Evolutionary conservation across 1,140 invertebrate genomes (phyloP).

Genomic region (Arion vulgaris): DNA sequence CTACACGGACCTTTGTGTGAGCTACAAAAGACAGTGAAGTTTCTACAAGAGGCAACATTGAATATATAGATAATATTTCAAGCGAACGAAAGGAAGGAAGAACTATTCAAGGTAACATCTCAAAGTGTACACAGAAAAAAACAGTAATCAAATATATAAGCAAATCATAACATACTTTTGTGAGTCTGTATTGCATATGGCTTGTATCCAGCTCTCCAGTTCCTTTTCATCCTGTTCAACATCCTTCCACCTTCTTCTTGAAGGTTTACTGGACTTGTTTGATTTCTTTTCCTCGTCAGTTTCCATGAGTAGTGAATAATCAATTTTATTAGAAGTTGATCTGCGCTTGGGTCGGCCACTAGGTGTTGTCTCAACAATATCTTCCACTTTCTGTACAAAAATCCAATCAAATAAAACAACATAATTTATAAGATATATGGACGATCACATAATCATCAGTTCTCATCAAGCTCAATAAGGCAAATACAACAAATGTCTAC

Average conservation of each 20-base stretch:
- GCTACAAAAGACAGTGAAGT: no score
- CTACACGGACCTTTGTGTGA: no score
- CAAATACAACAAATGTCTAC: no score
- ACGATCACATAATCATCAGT: no score
- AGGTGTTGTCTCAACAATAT: conserved; percentile 48
- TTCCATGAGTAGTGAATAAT: conserved; percentile 59
- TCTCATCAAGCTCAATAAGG: no score
- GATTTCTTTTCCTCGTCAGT: conserved; percentile 28
- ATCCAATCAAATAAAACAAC: conserved; percentile 8
- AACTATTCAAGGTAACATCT: no score
- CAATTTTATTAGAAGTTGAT: conserved; percentile 45
- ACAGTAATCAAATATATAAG: not conserved
- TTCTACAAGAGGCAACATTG: no score
- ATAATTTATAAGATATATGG: no score
- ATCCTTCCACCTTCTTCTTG: conserved; percentile 20
- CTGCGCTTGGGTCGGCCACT: conserved; percentile 57
- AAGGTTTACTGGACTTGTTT: not conserved
- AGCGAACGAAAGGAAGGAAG: no score
- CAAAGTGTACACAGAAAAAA: no score
- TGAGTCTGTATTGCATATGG: conserved; percentile 47
- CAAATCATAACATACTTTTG: conserved; percentile 24
- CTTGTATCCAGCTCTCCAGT: conserved; percentile 59
- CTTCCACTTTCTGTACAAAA: conserved; percentile 41
- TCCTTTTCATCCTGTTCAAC: conserved; percentile 56
- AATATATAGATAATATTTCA: no score